Base-by-base conservation (phyloP, 2,888 invertebrate genomes). In the Lycia hirtaria region DNA sequence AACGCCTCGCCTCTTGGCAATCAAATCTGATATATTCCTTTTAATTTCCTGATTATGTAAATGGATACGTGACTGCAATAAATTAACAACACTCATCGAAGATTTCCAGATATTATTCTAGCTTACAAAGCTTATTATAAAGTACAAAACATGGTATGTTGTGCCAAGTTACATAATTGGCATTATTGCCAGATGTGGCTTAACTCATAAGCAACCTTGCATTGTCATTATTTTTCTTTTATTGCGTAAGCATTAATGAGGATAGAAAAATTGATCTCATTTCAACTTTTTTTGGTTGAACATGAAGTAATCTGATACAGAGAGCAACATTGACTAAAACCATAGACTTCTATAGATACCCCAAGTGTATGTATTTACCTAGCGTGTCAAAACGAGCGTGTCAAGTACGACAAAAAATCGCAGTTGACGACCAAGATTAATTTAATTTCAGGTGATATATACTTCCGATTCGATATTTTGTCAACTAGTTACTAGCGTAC, bases 41-140 rank as follows among this genome's bases (percentile, higher is more conserved):
- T 65, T 60, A 58, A 67, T 67, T 67, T 67, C 65, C 67, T 67
- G 57, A 40, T 58, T 63, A 67, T 67, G 63, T 12, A 61, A 63
- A 67, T 62, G 37, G 14, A 32, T 4, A 49, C 57, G 51, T 48
- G 59, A 22, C 14, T 14, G 10, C 15, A 55, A 51, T 57, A 52
- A 48, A 59, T 55, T 57, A 63, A 28, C 37, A 24, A 12, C 35
- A 50, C 4, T 50, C 43, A 44, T 41, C 33, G 17, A 22, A n/a
- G 4, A 32, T 37, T 45, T 33, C 12, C 33, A 7, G 40, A 41
- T n/a, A 17, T 30, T 43, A 12, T 22, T 48, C 6, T 28, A 40
- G 41, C 19, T 19, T 14, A 15, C 35, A n/a, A 41, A 26, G 41
- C 26, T 3, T 41, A 28, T 33, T 26, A n/a, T n/a, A n/a, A n/a